Conservation (phyloP, 2,888 invertebrate genomes). For the Leistus spinibarbis region DNA sequence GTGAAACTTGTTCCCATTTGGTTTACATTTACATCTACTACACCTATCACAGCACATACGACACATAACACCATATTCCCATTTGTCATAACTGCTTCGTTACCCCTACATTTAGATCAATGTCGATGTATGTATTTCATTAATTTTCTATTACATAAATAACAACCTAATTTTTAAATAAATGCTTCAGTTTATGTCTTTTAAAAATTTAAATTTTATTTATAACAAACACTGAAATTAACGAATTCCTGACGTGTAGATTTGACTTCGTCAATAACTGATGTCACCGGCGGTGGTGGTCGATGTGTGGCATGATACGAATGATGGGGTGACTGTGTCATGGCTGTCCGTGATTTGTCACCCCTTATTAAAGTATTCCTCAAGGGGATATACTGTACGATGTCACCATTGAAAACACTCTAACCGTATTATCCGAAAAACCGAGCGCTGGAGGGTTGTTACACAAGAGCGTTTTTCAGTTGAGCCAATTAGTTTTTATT, state of each 20-base stretch:
- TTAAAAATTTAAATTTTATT: too few relatives aligned
- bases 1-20: slow-evolving; percentile 4
- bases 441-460: neutral
- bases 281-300: neutral
- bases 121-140: neutral
- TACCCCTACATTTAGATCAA: neutral
- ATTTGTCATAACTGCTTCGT: too few relatives aligned
- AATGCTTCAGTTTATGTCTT: too few relatives aligned
- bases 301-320: too few relatives aligned
- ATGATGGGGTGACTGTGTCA: too few relatives aligned
- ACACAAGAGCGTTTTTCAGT: too few relatives aligned
- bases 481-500: neutral
- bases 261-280: slow-evolving; percentile 17
- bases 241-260: too few relatives aligned
- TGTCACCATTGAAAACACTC: slow-evolving; percentile 3
- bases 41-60: neutral
- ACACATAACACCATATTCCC: too few relatives aligned
- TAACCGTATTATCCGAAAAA: neutral
- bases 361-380: slow-evolving; percentile 49
- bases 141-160: too few relatives aligned
- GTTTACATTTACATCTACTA: neutral
- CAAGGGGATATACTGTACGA: slow-evolving; percentile 14
- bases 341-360: slow-evolving; percentile 49
- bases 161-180: too few relatives aligned
- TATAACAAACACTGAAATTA: too few relatives aligned